Conservation (phyloP, 2,888 invertebrate species). For the Drosophila vallismaia region DNA sequence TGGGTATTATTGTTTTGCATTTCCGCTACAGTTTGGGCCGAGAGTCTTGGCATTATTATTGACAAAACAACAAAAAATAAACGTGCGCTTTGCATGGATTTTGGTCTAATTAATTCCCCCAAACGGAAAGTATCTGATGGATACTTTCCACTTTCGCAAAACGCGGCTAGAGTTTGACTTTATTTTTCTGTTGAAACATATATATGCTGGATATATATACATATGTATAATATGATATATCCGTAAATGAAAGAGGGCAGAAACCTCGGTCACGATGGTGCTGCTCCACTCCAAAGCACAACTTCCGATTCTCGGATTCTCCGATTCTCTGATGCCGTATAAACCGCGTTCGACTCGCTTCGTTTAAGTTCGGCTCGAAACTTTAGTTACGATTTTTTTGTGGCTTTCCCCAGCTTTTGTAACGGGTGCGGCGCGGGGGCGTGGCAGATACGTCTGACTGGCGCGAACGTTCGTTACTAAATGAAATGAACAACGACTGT, state of each 20-base stretch:
- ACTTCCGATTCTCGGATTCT: slow-evolving; percentile 63
- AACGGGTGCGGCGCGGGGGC: slow-evolving; percentile 33
- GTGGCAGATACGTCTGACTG: slow-evolving; percentile 61
- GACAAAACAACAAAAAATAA: slow-evolving; percentile 73
- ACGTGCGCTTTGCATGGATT: slow-evolving; percentile 59
- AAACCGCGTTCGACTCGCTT: slow-evolving; percentile 25
- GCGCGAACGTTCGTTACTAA: slow-evolving; percentile 75
- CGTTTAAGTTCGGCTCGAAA: slow-evolving; percentile 25
- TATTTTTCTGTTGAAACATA: slow-evolving; percentile 14
- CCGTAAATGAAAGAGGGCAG: slow-evolving; percentile 47
- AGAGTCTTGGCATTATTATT: slow-evolving; percentile 58
- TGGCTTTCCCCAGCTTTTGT: slow-evolving; percentile 40
- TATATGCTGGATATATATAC: slow-evolving; percentile 21
- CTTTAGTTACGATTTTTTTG: slow-evolving; percentile 32
- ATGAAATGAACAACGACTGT: slow-evolving; percentile 50
- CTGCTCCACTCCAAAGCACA: slow-evolving; percentile 58
- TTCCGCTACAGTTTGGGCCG: slow-evolving; percentile 65
- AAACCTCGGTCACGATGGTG: slow-evolving; percentile 68
- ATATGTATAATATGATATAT: slow-evolving; percentile 29
- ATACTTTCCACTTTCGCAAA: slow-evolving; percentile 76
- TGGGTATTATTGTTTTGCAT: slow-evolving; percentile 55
- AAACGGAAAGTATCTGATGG: slow-evolving; percentile 56
- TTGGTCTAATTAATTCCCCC: slow-evolving; percentile 39
- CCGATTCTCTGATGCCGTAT: slow-evolving; percentile 39
- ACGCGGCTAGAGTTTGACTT: slow-evolving; percentile 29